Evolutionary conservation across 2,113 vertebrate genomes (phyloP).

Genomic region (Leucopsar rothschildi): DNA sequence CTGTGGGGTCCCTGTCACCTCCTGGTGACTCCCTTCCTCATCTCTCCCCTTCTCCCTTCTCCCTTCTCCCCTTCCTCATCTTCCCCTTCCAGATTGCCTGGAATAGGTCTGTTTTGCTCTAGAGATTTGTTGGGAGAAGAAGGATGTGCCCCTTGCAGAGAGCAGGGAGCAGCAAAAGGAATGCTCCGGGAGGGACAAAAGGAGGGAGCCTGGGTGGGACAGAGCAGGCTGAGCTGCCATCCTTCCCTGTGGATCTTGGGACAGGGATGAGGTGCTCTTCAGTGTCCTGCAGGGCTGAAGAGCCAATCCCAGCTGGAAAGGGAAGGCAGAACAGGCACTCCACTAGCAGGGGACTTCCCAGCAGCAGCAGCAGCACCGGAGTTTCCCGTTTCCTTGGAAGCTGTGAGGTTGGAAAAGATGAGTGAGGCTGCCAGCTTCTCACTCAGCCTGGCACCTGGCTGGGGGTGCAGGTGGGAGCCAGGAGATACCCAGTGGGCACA

Average conservation of each 20-base stretch:
- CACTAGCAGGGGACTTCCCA: background rate
- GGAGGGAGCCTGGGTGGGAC: background rate
- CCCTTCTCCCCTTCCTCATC: background rate
- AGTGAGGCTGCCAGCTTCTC: background rate
- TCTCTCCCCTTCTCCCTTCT: background rate
- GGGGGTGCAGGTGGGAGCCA: background rate
- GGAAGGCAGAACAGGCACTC: background rate
- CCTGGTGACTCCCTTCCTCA: background rate
- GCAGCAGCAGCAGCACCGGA: fast-evolving
- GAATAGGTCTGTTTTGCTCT: background rate
- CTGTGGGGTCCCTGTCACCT: background rate
- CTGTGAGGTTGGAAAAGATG: background rate
- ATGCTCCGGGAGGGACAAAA: background rate
- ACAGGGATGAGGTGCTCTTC: background rate
- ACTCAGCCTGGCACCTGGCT: background rate
- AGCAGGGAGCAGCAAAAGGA: background rate
- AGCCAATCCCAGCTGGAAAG: background rate
- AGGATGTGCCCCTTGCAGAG: background rate
- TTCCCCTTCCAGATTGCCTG: background rate
- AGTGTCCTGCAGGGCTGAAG: background rate
- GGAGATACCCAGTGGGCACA: background rate
- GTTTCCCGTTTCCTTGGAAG: background rate
- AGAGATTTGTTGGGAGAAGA: background rate
- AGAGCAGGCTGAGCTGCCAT: background rate
- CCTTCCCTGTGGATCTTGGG: background rate